phyloP scores from a whole-genome alignment of 1,140 invertebrate genomes.

The Caenorhabditis elegans region WBcel235 BX284606.5:14764001-14764500 shows the following conservation, averaged over 20 bases:
- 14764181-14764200: slow-evolving; percentile 39
- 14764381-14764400: slow-evolving; percentile 72
- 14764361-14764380: slow-evolving; percentile 68
- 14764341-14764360: slow-evolving; percentile 66
- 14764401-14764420: slow-evolving; percentile 55
- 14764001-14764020: slow-evolving; percentile 68
- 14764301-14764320: slow-evolving; percentile 41
- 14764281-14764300: not conserved
- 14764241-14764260: slow-evolving; percentile 18
- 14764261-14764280: not conserved
- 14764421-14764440: slow-evolving; percentile 36
- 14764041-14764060: slow-evolving; percentile 66
- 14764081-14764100: slow-evolving; percentile 43
- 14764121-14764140: slow-evolving; percentile 48
- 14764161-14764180: slow-evolving; percentile 41
- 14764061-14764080: too few species aligned
- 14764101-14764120: slow-evolving; percentile 37
- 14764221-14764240: not conserved
- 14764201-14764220: not conserved
- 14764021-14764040: slow-evolving; percentile 69
- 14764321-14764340: slow-evolving; percentile 50
- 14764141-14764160: slow-evolving; percentile 46
- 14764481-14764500: slow-evolving; percentile 47
- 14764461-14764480: not conserved
- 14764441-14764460: slow-evolving; percentile 37